A percentile compares a stretch with the other conserved stretches of the same genome.
Evolutionary conservation across 2,888 invertebrate genomes (phyloP).

Genomic region (Volucella inflata): DNA sequence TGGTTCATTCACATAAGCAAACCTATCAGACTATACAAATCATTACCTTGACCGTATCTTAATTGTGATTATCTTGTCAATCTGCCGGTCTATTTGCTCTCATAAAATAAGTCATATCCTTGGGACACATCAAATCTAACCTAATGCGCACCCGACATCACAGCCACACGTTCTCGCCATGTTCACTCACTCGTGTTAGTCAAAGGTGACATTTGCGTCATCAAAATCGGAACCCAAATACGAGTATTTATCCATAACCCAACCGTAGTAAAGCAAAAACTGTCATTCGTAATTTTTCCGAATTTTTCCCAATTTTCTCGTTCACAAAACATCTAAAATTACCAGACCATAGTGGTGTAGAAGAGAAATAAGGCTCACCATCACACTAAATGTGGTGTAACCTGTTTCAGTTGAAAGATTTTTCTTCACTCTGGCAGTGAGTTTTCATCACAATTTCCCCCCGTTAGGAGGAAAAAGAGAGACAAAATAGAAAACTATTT

Average conservation of each 20-base stretch:
- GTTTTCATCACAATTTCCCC: not conserved
- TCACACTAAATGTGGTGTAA: conserved; percentile 5
- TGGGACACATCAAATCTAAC: not conserved
- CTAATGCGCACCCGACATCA: conserved; percentile 12
- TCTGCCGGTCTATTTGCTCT: too few species aligned
- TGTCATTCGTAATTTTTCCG: conserved; percentile 36
- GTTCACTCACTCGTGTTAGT: conserved; percentile 19
- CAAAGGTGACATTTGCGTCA: conserved; percentile 36
- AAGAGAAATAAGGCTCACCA: not conserved
- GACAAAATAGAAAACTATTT: conserved; percentile 1
- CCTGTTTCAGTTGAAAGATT: conserved; percentile 43
- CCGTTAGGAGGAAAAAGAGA: not conserved
- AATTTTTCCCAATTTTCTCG: conserved; percentile 52
- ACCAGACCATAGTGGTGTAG: not conserved
- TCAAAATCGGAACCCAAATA: conserved; percentile 1
- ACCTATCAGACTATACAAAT: too few species aligned
- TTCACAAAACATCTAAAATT: conserved; percentile 10
- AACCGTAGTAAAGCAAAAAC: not conserved
- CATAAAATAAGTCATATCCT: too few species aligned
- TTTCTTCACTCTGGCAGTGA: conserved; percentile 1
- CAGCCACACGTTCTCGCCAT: not conserved
- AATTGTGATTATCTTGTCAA: too few species aligned
- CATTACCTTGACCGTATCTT: too few species aligned
- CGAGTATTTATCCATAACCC: conserved; percentile 2
- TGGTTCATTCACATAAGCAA: too few species aligned